phyloP scores from a whole-genome alignment of 2,888 invertebrate species.

The Nomada flava region DNA sequence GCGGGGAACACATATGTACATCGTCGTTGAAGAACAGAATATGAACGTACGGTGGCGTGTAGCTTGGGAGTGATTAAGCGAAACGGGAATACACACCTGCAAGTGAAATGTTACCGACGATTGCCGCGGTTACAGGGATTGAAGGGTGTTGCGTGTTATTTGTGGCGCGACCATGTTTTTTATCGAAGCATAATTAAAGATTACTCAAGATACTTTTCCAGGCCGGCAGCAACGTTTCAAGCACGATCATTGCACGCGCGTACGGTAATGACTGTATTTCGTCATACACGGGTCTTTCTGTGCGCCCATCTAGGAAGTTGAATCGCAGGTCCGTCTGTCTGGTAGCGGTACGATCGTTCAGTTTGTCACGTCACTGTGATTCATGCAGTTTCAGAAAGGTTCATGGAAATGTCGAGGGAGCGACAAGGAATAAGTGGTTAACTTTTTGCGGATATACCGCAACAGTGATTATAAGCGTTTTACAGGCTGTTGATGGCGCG shows the following conservation, averaged over 20 bases:
- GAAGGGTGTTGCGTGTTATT: constrained; percentile 28
- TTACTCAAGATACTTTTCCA: constrained; percentile 16
- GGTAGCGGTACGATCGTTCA: constrained; percentile 8
- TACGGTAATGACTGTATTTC: constrained; percentile 28
- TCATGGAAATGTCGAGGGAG: not conserved
- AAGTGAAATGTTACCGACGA: constrained; percentile 34
- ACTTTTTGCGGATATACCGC: not conserved
- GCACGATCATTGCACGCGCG: not conserved
- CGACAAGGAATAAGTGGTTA: not conserved
- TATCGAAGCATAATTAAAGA: constrained; percentile 36
- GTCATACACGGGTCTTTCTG: constrained; percentile 16
- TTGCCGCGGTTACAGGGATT: constrained; percentile 39
- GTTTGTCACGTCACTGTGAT: constrained; percentile 14
- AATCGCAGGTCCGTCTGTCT: constrained; percentile 5
- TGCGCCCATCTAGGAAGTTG: not conserved
- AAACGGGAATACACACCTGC: not conserved
- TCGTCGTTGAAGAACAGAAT: not conserved
- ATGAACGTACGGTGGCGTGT: constrained; percentile 7
- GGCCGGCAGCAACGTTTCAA: not conserved
- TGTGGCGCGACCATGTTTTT: constrained; percentile 18
- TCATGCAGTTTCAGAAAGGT: not conserved
- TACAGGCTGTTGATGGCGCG: too few relatives aligned
- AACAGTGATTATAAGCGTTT: not conserved
- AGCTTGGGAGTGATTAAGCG: constrained; percentile 17
- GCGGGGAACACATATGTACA: not conserved